Conservation (phyloP, 2,797 vertebrate genomes). For the Schizothorax lantsangensis region DNA sequence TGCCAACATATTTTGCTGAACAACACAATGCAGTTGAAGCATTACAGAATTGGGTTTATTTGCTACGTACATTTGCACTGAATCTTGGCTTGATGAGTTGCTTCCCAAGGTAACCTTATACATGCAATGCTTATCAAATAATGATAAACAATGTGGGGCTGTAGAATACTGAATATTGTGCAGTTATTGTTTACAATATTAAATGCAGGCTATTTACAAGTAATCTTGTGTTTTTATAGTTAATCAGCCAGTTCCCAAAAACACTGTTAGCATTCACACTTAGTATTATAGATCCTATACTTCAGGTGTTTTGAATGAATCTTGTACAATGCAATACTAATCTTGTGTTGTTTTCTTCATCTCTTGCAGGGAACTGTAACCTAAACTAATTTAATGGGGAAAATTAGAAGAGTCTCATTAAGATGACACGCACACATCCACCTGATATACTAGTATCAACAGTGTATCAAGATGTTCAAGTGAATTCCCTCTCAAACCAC, state of each 20-base stretch:
- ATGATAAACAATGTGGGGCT: neutral
- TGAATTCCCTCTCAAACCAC: slow-evolving; percentile 81
- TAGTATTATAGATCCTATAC: neutral
- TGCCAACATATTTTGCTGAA: slow-evolving; percentile 21
- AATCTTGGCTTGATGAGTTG: neutral
- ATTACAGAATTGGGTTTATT: neutral
- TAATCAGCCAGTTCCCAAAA: neutral
- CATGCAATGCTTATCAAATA: neutral
- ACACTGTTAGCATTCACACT: neutral
- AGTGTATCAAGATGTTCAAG: slow-evolving; percentile 91
- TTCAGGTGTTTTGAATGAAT: neutral
- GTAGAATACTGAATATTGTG: neutral
- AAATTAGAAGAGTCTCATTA: slow-evolving; percentile 84
- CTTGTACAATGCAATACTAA: slow-evolving; percentile 50
- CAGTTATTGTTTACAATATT: neutral
- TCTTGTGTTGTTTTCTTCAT: slow-evolving; percentile 51
- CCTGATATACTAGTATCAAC: slow-evolving; percentile 95
- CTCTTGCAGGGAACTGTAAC: slow-evolving; percentile 72
- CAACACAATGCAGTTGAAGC: slow-evolving; percentile 27
- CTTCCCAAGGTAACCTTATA: neutral
- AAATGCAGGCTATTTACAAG: neutral
- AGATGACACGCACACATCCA: slow-evolving; percentile 99
- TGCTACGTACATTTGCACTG: neutral
- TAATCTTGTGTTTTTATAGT: neutral
- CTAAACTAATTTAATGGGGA: slow-evolving; percentile 85